A percentile compares a stretch with the other conserved stretches of the same genome.
These are phyloP conservation scores for Sepiola atlantica DNA, from an alignment of 2,888 invertebrate species.

Conservation along the genomic window DNA sequence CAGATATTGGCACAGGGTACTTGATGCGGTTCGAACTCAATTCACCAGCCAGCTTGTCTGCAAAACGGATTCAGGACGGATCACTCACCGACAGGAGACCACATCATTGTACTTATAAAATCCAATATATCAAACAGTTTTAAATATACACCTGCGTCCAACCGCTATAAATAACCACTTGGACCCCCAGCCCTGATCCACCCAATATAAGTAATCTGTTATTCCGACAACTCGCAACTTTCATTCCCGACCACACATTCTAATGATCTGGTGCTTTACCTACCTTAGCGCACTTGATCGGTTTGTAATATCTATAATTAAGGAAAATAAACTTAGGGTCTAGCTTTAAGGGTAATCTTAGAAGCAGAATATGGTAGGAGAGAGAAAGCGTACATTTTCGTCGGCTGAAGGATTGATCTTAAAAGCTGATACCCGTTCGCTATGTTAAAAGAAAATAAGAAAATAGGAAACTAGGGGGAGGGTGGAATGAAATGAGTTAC, in stretches of 20 bases:
- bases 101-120: neutral
- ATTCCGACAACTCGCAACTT: conserved; percentile 6
- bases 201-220: neutral
- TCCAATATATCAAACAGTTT: neutral
- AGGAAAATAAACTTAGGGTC: neutral
- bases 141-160: conserved; percentile 1
- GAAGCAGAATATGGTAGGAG: neutral
- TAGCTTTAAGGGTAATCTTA: neutral
- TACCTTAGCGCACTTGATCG: neutral
- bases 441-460: neutral
- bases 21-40: too few species aligned
- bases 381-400: neutral
- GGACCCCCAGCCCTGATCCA: neutral
- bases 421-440: neutral
- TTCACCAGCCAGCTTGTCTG: neutral
- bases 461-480: too few species aligned
- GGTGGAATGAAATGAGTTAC: neutral
- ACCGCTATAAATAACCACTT: neutral
- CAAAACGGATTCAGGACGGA: neutral
- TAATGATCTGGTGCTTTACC: neutral
- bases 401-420: neutral
- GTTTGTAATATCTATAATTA: conserved; percentile 3
- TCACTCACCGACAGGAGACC: neutral
- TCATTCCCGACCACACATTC: neutral
- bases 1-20: too few species aligned